These are phyloP conservation scores for Entomobrya multifasciata DNA, from an alignment of 2,888 invertebrate genomes.

Conservation along the genomic window DNA sequence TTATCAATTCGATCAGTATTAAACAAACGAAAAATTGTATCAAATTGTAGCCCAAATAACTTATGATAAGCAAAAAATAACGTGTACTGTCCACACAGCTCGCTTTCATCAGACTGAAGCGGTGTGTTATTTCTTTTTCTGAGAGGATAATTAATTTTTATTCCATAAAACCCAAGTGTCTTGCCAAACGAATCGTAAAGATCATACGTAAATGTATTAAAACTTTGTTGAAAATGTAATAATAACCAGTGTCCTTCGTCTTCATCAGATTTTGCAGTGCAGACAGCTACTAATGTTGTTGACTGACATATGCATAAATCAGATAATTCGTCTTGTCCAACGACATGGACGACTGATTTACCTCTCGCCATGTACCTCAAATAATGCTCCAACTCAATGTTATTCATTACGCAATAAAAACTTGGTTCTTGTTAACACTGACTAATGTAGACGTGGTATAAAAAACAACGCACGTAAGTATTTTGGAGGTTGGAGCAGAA, in stretches of 20 bases:
- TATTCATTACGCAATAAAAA: conserved; percentile 3
- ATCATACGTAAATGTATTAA: neutral
- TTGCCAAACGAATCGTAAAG: neutral
- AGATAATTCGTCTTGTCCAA: neutral
- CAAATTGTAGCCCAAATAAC: neutral
- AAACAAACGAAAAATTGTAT: neutral
- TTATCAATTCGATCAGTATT: neutral
- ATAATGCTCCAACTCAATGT: no score
- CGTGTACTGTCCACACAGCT: neutral
- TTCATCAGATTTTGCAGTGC: neutral
- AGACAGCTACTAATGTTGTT: neutral
- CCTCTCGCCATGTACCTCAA: neutral
- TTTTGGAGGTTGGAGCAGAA: neutral
- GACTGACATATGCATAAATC: neutral
- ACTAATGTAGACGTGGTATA: neutral
- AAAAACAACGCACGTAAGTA: neutral
- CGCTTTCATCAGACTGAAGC: neutral
- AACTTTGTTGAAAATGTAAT: no score
- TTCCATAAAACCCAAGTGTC: neutral
- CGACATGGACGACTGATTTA: neutral
- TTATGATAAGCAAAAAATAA: neutral
- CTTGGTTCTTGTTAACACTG: neutral
- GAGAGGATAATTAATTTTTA: neutral
- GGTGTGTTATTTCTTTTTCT: neutral
- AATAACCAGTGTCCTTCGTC: neutral